Percentiles rank a stretch among this genome's conserved stretches.
phyloP scores from a whole-genome alignment of 92 coral and sea anemone species.

The Umimayanthus kanabou region DNA sequence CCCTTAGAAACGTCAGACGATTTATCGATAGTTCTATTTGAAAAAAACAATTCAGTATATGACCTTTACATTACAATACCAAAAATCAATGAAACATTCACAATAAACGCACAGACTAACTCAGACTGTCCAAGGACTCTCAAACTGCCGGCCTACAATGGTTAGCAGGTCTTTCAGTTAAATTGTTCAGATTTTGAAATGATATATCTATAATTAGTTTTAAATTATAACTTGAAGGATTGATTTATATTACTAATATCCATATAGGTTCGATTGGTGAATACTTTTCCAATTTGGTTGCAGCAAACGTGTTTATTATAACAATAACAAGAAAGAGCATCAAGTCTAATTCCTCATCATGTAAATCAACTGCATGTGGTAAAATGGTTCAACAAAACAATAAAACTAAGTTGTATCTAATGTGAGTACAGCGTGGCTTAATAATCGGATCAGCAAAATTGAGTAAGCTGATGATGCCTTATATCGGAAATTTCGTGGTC shows the following conservation, averaged over 20 bases:
- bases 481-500: not conserved
- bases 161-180: slow-evolving; percentile 9
- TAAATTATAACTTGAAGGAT: slow-evolving; percentile 8
- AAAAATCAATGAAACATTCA: slow-evolving; percentile 10
- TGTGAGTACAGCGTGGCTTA: too few species aligned
- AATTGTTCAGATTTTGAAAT: slow-evolving; percentile 2
- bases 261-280: too few species aligned
- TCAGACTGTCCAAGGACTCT: too few species aligned
- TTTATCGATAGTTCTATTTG: too few species aligned
- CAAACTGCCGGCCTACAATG: slow-evolving; percentile 4
- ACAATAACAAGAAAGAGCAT: too few species aligned
- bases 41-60: too few species aligned
- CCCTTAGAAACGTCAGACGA: too few species aligned
- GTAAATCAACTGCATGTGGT: too few species aligned
- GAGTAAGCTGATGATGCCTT: slow-evolving; percentile 17
- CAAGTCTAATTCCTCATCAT: too few species aligned
- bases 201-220: slow-evolving; percentile 12
- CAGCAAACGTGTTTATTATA: too few species aligned
- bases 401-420: too few species aligned
- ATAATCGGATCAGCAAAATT: not conserved
- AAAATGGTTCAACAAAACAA: not conserved
- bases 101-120: not conserved
- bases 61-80: not conserved
- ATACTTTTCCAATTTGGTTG: too few species aligned
- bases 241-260: not conserved